A percentile compares a stretch with the other conserved stretches of the same genome.
These are phyloP conservation scores for Channallabes apus DNA, from an alignment of 2,797 vertebrate genomes.

Conservation along the genomic window DNA sequence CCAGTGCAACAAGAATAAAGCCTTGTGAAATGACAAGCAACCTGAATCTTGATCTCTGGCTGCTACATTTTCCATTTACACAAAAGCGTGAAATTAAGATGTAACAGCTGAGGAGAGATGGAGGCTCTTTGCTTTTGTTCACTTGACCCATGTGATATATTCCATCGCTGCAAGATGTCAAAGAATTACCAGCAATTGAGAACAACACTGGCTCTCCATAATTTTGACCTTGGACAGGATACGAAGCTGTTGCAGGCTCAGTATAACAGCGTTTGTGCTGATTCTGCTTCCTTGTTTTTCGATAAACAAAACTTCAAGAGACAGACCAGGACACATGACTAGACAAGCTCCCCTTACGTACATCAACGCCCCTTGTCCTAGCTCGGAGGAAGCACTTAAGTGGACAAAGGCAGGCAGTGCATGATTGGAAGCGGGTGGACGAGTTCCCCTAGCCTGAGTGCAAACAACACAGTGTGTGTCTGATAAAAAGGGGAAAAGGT, in stretches of 20 bases:
- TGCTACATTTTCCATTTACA: constrained; percentile 15
- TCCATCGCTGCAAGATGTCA: constrained; percentile 31
- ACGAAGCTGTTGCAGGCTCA: constrained; percentile 38
- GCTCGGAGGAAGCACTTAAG: constrained; percentile 51
- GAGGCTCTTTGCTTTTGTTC: not conserved
- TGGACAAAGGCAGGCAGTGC: constrained; percentile 59
- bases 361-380: constrained; percentile 35
- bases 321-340: constrained; percentile 51
- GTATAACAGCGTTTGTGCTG: constrained; percentile 53
- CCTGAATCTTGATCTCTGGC: not conserved
- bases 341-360: constrained; percentile 59
- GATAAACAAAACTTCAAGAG: not conserved
- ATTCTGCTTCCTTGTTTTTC: not conserved
- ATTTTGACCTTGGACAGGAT: not conserved
- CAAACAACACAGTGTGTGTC: constrained; percentile 53
- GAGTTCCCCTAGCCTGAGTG: constrained; percentile 52
- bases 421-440: constrained; percentile 54
- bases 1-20: not conserved
- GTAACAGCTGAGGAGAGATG: not conserved
- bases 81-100: constrained; percentile 13
- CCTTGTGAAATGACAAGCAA: not conserved
- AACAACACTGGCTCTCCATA: constrained; percentile 33
- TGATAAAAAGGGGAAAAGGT: not conserved
- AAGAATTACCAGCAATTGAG: constrained; percentile 46
- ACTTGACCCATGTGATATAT: not conserved